Conservation (phyloP, 1,140 invertebrate species). For the Drosophila sturtevanti region DNA sequence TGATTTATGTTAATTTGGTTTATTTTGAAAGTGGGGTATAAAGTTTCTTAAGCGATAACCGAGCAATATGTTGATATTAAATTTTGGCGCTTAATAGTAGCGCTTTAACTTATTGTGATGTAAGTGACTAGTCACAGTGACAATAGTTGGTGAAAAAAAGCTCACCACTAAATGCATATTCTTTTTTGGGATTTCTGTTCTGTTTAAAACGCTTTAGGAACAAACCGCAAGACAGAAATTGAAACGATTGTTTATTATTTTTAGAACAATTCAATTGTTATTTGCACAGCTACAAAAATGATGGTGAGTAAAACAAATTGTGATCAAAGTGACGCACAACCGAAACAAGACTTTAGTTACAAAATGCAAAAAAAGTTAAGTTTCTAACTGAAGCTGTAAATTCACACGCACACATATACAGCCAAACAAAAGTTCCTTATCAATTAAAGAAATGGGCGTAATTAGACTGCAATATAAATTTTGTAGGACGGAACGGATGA, state of each 20-base stretch:
- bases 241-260: slow-evolving; percentile 6
- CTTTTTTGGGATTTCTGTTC: background rate
- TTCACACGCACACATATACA: background rate
- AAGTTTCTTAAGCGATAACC: too few species aligned
- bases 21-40: too few species aligned
- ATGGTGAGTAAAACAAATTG: background rate
- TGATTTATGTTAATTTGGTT: too few species aligned
- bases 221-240: background rate
- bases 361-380: background rate
- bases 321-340: background rate
- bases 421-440: slow-evolving; percentile 64
- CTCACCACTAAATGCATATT: slow-evolving; percentile 4
- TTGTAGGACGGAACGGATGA: slow-evolving; percentile 69
- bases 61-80: too few species aligned
- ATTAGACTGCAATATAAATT: slow-evolving; percentile 48
- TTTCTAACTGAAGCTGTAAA: background rate
- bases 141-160: background rate
- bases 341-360: too few species aligned
- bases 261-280: slow-evolving; percentile 1
- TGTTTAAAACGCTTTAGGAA: slow-evolving; percentile 4
- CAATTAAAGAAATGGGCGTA: slow-evolving; percentile 67
- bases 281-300: slow-evolving; percentile 1
- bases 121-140: too few species aligned
- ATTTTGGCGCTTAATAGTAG: background rate
- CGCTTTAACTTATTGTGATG: background rate